Evolutionary conservation across 1,140 invertebrate genomes (phyloP).

Genomic region (Odontomachus brunneus): DNA sequence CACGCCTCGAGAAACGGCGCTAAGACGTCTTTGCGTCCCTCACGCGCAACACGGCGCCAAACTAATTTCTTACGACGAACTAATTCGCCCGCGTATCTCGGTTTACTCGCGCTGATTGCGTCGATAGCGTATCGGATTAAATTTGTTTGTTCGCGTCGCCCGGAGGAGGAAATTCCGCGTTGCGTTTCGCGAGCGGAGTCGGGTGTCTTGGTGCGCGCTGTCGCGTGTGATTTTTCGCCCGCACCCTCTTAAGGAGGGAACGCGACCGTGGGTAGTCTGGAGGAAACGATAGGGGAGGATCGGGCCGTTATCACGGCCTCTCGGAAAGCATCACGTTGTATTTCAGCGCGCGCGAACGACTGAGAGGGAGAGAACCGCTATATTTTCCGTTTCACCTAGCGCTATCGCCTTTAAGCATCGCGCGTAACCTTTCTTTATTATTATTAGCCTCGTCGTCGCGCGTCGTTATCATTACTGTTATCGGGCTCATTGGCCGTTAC

Average conservation of each 20-base stretch:
- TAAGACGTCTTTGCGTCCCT: conserved; percentile 7
- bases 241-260: too few relatives aligned
- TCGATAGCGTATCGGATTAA: conserved; percentile 19
- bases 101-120: conserved; percentile 24
- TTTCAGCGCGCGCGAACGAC: background rate
- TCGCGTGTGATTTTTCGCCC: background rate
- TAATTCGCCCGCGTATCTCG: conserved; percentile 23
- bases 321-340: conserved; percentile 48
- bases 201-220: too few relatives aligned
- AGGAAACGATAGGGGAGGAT: conserved; percentile 34
- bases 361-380: background rate
- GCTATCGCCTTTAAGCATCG: conserved; percentile 54
- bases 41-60: conserved; percentile 8
- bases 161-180: too few relatives aligned
- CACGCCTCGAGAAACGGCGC: conserved; percentile 32
- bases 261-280: too few relatives aligned
- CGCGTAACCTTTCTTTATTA: conserved; percentile 55
- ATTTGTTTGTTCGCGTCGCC: background rate
- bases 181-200: too few relatives aligned
- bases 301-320: conserved; percentile 38
- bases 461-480: conserved; percentile 43
- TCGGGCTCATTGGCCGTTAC: conserved; percentile 45
- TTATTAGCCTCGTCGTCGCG: conserved; percentile 53
- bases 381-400: conserved; percentile 42
- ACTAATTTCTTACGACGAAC: conserved; percentile 33